phyloP scores from a whole-genome alignment of 2,797 vertebrate species.

The Neoniphon sammara region DNA sequence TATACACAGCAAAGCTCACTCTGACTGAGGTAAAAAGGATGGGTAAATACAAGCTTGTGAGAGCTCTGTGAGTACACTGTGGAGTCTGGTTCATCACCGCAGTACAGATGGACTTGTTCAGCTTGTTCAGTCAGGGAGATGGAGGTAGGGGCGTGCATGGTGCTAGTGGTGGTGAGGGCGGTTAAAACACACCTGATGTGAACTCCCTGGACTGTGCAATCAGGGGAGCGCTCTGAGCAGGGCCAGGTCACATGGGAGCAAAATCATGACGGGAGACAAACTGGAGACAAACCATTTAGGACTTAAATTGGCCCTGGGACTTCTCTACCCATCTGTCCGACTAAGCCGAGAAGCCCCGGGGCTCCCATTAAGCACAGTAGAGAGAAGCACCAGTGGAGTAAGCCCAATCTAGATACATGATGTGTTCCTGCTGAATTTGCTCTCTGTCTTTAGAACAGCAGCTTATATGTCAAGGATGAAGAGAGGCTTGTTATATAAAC shows the following conservation, averaged over 20 bases:
- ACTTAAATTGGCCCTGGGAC: slow-evolving; percentile 86
- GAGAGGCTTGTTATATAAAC: slow-evolving; percentile 73
- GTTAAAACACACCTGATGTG: slow-evolving; percentile 79
- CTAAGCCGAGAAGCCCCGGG: slow-evolving; percentile 79
- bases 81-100: slow-evolving; percentile 37
- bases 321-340: slow-evolving; percentile 81
- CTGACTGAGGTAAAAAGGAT: slow-evolving; percentile 13
- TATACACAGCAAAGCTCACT: slow-evolving; percentile 9
- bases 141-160: slow-evolving; percentile 38
- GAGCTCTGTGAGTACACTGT: slow-evolving; percentile 1
- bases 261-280: slow-evolving; percentile 81
- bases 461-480: slow-evolving; percentile 81
- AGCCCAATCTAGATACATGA: slow-evolving; percentile 81
- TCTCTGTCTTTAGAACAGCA: slow-evolving; percentile 73
- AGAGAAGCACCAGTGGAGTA: slow-evolving; percentile 75
- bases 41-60: slow-evolving; percentile 19
- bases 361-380: slow-evolving; percentile 84
- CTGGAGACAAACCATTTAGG: slow-evolving; percentile 87
- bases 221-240: slow-evolving; percentile 72
- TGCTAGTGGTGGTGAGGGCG: slow-evolving; percentile 49
- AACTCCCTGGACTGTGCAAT: slow-evolving; percentile 78
- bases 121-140: slow-evolving; percentile 58
- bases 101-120: slow-evolving; percentile 41
- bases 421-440: slow-evolving; percentile 78
- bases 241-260: slow-evolving; percentile 76